Evolutionary conservation across 2,888 invertebrate genomes (phyloP).

Genomic region (Campoplex capitator): DNA sequence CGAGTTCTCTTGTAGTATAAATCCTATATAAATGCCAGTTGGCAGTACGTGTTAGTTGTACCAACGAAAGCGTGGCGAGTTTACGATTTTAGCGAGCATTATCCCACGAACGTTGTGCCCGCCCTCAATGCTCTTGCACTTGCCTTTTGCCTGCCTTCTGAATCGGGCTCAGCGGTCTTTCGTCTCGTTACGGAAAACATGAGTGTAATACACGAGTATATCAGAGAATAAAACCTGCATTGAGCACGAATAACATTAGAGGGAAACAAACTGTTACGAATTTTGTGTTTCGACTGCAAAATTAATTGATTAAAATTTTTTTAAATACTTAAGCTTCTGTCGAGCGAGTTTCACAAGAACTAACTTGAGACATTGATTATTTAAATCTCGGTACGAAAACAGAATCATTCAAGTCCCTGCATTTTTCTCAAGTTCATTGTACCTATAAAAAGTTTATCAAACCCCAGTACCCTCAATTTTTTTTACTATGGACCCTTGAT

Average conservation of each 20-base stretch:
- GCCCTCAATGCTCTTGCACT: slow-evolving; percentile 22
- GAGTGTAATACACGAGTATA: slow-evolving; percentile 18
- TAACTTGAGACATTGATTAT: not conserved
- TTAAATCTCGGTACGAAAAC: too few species aligned
- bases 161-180: slow-evolving; percentile 10
- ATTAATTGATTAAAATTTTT: not conserved
- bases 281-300: not conserved
- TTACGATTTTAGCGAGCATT: slow-evolving; percentile 57
- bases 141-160: slow-evolving; percentile 1
- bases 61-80: slow-evolving; percentile 54
- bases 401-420: too few species aligned
- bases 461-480: too few species aligned
- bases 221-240: not conserved
- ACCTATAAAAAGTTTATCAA: too few species aligned
- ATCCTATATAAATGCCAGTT: slow-evolving; percentile 60
- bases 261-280: not conserved
- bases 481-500: too few species aligned
- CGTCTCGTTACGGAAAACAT: slow-evolving; percentile 22
- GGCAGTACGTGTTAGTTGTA: slow-evolving; percentile 58
- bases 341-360: not conserved
- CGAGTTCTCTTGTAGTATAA: slow-evolving; percentile 59
- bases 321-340: not conserved
- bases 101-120: slow-evolving; percentile 37
- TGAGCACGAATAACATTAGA: not conserved
- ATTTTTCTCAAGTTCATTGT: too few species aligned